A percentile compares a stretch with the other conserved stretches of the same genome.
These are phyloP conservation scores for Lutraria rhynchaena DNA, from an alignment of 1,140 invertebrate species.

Conservation along the genomic window DNA sequence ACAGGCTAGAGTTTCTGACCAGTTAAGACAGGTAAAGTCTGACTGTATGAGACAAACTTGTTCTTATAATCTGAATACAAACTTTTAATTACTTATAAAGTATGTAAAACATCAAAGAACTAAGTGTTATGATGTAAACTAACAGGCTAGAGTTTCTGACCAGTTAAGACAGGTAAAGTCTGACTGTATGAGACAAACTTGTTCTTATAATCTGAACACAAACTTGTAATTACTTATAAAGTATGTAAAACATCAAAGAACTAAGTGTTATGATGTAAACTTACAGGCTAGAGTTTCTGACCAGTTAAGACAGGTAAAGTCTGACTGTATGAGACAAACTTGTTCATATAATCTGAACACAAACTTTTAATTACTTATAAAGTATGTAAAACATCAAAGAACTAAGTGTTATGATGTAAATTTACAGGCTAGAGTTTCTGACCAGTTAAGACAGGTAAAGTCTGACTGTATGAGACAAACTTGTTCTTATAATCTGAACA, in stretches of 20 bases:
- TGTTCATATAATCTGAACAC: conserved; percentile 18
- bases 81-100: conserved; percentile 89
- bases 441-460: too few species aligned
- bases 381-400: too few species aligned
- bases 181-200: conserved; percentile 18
- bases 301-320: background rate
- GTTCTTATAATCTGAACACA: background rate
- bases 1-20: background rate
- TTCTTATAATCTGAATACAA: conserved; percentile 88
- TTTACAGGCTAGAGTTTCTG: too few species aligned
- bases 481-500: too few species aligned
- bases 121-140: background rate
- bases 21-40: background rate
- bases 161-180: background rate
- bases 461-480: too few species aligned
- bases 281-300: conserved; percentile 5
- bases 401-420: too few species aligned
- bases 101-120: conserved; percentile 88
- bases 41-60: conserved; percentile 86
- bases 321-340: conserved; percentile 21
- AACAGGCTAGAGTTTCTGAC: background rate
- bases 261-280: background rate
- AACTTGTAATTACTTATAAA: too few species aligned
- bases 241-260: too few species aligned
- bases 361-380: background rate